Evolutionary conservation across 2,888 invertebrate species (phyloP), one percentile per base, ranked within the genome.

Genomic region (Oxycera nigricornis): DNA sequence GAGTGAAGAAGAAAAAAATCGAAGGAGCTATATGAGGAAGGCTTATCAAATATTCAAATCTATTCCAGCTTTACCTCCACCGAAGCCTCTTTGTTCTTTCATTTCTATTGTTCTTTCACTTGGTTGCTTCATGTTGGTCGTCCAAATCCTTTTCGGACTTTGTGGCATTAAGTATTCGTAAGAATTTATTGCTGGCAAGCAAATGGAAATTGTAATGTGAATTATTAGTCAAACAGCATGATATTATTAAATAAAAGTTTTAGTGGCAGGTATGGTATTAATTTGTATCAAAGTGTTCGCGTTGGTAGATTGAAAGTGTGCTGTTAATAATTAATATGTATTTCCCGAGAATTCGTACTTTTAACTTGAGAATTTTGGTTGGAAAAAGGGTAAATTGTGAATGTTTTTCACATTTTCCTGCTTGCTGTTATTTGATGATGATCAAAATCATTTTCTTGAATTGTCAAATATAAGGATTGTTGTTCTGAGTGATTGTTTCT

Each of bases 11-110:
- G 20, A 39, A 14, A 41, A 26, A 26, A 68, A 35, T 17, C 9
- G 55, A 72, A 57, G 31, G 31, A 41, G 61, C 59, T 59, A 28
- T 59, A 72, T 61, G 72, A 22, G 17, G n/a, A 20, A 22, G 59
- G 59, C 72, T 72, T 72, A 72, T 72, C 72, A 72, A 72, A 72
- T 72, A 72, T 72, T 72, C 59, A 72, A 72, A 72, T 72, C 28
- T 31, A 72, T 72, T 72, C 57, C 24, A 39, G 22, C 26, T 57
- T 57, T 59, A 72, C 55, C 72, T 59, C 61, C 46, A 4, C 46
- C 2, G 2, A 46, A 17, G 11, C 17, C 22, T 24, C 22, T 55
- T 55, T 55, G 55, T 55, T 55, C 1, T 55, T 55, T n/a, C 24
- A 11, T 3, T 22, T 2, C 24, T 7, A 46, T 46, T 46, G 46